Evolutionary conservation across 2,888 invertebrate species (phyloP), one percentile per base, ranked within the genome.

Genomic region (Ophraella communa): DNA sequence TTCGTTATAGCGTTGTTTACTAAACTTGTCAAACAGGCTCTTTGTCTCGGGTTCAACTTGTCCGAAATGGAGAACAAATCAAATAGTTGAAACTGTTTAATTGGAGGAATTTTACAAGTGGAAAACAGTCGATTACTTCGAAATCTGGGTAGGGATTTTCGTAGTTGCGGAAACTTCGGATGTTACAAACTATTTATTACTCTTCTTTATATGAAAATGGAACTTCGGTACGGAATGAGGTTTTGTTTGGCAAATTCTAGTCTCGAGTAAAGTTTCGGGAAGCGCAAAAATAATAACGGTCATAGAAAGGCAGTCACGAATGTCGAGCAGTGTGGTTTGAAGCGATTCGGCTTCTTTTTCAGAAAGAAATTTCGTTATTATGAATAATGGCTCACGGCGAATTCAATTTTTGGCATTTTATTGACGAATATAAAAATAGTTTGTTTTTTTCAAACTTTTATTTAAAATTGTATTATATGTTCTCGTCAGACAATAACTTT

Each of bases 1-100:
- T 78, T 78, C 78, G 79, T 79, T 79, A 78, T 78, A 79, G 77
- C 76, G 76, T 75, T 76, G 77, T 74, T 73, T 68, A 70, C 73
- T 73, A 73, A 71, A 71, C 73, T 73, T 70, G 71, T 63, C 63
- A 61, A 57, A 65, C 64, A 45, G 58, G 66, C 66, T 68, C 70
- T 68, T 68, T 66, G 68, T 66, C 62, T 62, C 47, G 52, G 56
- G 57, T 62, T 64, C 49, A 62, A 66, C 60, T 70, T 53, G 45
- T 60, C 57, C 35, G 51, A 65, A 63, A 61, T 59, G 62, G 51
- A 44, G 49, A 69, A 61, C 68, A 64, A 66, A 66, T 68, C 68
- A 62, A 68, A 67, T 56, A 69, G 66, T 66, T 66, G 65, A 57
- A 60, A 54, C 64, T 57, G 58, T 64, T 67, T 67, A 67, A 68